phyloP scores from a whole-genome alignment of 53 echinoderm and acorn worm genomes.

The Holothuria leucospilota region DNA sequence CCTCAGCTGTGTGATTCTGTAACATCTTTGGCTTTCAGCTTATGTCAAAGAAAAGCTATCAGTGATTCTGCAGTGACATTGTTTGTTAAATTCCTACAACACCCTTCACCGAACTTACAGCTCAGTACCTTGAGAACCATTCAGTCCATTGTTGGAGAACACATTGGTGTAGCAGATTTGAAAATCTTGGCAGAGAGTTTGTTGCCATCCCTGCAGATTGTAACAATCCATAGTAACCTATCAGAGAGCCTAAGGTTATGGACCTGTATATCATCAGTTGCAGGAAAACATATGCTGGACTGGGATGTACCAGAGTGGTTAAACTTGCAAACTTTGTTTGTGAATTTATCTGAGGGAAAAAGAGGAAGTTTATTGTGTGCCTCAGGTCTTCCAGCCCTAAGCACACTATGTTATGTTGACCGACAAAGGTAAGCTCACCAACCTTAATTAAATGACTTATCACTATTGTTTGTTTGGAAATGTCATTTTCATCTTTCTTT shows the following conservation, averaged over 20 bases:
- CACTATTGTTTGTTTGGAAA: too few species aligned
- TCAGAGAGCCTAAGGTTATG: conserved; percentile 10
- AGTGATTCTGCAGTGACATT: neutral
- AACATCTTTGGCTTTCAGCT: neutral
- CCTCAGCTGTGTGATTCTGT: conserved; percentile 11
- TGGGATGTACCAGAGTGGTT: conserved; percentile 56
- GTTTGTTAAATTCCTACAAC: neutral
- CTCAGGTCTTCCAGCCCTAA: conserved; percentile 75
- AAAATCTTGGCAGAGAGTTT: neutral
- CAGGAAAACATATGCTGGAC: neutral
- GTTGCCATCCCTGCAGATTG: neutral
- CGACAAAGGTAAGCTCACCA: neutral
- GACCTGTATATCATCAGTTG: neutral
- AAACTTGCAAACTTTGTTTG: conserved; percentile 51
- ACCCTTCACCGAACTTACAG: neutral
- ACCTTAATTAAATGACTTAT: too few species aligned
- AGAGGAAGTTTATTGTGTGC: conserved; percentile 64
- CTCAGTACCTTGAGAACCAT: too few species aligned
- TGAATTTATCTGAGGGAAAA: conserved; percentile 52
- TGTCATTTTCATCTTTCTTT: too few species aligned
- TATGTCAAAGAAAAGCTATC: too few species aligned
- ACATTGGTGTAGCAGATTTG: neutral
- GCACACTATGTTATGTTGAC: conserved; percentile 14
- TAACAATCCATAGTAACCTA: neutral
- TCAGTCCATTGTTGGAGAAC: too few species aligned